phyloP scores from a whole-genome alignment of 2,888 invertebrate species.

The Dryobota labecula region DNA sequence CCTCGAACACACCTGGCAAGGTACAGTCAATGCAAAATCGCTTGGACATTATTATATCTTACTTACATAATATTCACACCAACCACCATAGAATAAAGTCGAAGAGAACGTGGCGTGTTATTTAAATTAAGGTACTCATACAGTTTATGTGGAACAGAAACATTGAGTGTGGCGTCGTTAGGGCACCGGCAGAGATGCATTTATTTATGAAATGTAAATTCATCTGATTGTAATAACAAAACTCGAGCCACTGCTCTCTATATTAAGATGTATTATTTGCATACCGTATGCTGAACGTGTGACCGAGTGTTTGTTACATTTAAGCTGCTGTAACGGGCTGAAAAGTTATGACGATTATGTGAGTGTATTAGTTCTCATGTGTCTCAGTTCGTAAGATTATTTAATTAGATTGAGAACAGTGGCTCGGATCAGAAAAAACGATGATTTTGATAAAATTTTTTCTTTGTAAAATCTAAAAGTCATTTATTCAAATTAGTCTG shows the following conservation, averaged over 20 bases:
- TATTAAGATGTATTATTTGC: slow-evolving; percentile 91
- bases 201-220: slow-evolving; percentile 91
- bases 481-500: no score
- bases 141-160: slow-evolving; percentile 77
- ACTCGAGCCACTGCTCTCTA: slow-evolving; percentile 87
- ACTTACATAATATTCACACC: slow-evolving; percentile 78
- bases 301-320: slow-evolving; percentile 71
- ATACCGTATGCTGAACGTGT: slow-evolving; percentile 85
- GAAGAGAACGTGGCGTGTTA: slow-evolving; percentile 75
- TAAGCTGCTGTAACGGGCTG: slow-evolving; percentile 70
- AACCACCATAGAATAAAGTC: slow-evolving; percentile 64
- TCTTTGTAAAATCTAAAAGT: no score
- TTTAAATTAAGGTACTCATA: slow-evolving; percentile 84
- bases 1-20: slow-evolving; percentile 26
- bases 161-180: slow-evolving; percentile 80
- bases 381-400: background rate
- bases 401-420: no score
- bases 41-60: slow-evolving; percentile 40
- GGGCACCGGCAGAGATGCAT: slow-evolving; percentile 83
- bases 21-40: slow-evolving; percentile 47
- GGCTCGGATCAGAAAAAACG: no score
- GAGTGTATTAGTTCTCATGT: background rate
- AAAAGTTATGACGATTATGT: slow-evolving; percentile 50
- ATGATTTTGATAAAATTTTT: no score
- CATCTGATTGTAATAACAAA: slow-evolving; percentile 91